Evolutionary conservation across 2,888 invertebrate genomes (phyloP).

Genomic region (Molorchus minor): DNA sequence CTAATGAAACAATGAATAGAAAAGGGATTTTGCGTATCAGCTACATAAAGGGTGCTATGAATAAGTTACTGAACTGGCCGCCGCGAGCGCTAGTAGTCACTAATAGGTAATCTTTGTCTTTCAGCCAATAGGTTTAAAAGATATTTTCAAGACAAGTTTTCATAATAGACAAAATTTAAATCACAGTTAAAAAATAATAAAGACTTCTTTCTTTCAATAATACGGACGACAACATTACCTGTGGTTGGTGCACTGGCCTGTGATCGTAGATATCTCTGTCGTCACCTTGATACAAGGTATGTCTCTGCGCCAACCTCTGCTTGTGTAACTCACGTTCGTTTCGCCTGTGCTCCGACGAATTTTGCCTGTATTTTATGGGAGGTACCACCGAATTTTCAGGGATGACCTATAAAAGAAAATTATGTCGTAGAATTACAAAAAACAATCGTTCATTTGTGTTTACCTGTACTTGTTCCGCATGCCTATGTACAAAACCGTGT

Average conservation of each 20-base stretch:
- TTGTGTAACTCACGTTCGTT: conserved; percentile 64
- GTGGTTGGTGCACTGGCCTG: conserved; percentile 43
- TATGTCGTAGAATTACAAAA: too few species aligned
- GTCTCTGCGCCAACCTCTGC: conserved; percentile 67
- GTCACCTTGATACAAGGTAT: conserved; percentile 68
- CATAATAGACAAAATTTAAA: too few species aligned
- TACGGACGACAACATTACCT: conserved; percentile 38
- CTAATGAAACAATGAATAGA: too few species aligned
- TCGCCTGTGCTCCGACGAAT: conserved; percentile 50
- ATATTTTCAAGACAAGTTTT: too few species aligned
- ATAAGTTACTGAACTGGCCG: too few species aligned
- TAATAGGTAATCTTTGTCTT: too few species aligned
- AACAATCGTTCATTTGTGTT: neutral
- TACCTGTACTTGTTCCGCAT: conserved; percentile 61
- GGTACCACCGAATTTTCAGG: conserved; percentile 59
- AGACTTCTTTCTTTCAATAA: too few species aligned
- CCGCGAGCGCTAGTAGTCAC: too few species aligned
- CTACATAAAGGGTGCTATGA: too few species aligned
- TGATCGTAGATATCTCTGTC: conserved; percentile 65
- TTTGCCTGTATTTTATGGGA: conserved; percentile 56
- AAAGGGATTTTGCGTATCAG: too few species aligned
- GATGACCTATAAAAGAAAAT: conserved; percentile 52
- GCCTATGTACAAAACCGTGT: conserved; percentile 59
- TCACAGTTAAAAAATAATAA: conserved; percentile 14
- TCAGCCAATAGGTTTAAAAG: too few species aligned